Percentiles rank a stretch among this genome's conserved stretches.
phyloP scores from a whole-genome alignment of 2,113 vertebrate genomes.

The Vimba vimba region DNA sequence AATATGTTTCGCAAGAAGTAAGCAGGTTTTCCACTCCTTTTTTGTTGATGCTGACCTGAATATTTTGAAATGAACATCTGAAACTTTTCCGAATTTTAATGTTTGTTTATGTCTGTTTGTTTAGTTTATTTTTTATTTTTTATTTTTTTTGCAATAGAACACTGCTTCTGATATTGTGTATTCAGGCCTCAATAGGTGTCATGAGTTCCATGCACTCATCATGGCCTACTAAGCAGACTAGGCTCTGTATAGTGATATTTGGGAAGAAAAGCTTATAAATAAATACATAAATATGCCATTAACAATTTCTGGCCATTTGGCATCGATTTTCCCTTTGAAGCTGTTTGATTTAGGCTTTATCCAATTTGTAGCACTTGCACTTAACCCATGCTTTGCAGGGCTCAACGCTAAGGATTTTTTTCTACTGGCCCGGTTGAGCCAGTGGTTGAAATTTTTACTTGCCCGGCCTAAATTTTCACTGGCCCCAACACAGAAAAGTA shows the following conservation, averaged over 20 bases:
- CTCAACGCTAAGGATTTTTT: too few species aligned
- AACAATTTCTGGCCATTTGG: neutral
- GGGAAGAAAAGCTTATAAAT: neutral
- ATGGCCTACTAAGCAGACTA: neutral
- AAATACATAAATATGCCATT: neutral
- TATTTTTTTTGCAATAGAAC: neutral
- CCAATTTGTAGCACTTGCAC: neutral
- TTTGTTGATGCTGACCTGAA: neutral
- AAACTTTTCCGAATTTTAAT: neutral
- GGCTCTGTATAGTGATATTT: neutral
- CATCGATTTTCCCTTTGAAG: slow-evolving; percentile 6
- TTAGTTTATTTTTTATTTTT: neutral
- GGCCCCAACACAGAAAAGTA: too few species aligned
- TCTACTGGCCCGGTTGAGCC: too few species aligned
- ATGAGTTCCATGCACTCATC: neutral
- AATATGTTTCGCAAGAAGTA: neutral
- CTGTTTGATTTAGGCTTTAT: slow-evolving; percentile 9
- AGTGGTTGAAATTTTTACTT: too few species aligned
- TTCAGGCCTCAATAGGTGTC: neutral
- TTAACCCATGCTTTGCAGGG: neutral
- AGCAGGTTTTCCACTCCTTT: neutral
- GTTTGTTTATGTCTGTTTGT: neutral
- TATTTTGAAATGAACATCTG: slow-evolving; percentile 4
- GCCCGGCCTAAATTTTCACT: too few species aligned
- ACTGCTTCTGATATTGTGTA: neutral